Percentiles rank a stretch among this genome's conserved stretches.
Conservation (phyloP, 2,888 invertebrate species). For the Sycophila texana region DNA sequence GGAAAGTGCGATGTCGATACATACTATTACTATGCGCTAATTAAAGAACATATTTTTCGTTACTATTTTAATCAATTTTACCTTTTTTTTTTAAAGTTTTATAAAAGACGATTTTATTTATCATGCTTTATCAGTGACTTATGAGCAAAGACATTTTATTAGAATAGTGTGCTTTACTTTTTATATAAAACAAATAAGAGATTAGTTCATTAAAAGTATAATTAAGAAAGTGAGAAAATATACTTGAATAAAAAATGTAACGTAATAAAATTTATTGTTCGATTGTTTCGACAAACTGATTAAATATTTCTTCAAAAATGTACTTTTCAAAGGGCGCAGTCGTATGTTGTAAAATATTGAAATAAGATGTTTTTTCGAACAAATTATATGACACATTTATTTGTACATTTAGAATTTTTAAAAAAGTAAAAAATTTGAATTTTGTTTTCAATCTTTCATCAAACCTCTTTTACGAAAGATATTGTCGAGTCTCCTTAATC, state of each 20-base stretch:
- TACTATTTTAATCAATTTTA: conserved; percentile 15
- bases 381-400: too few relatives aligned
- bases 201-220: conserved; percentile 13
- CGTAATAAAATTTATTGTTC: too few relatives aligned
- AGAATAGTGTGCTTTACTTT: conserved; percentile 5
- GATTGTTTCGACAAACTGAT: too few relatives aligned
- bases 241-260: too few relatives aligned
- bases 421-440: not conserved
- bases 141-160: conserved; percentile 8
- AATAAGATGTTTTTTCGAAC: too few relatives aligned
- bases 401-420: too few relatives aligned
- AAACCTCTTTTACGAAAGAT: too few relatives aligned
- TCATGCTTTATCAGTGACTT: conserved; percentile 3
- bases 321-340: too few relatives aligned
- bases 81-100: not conserved
- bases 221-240: too few relatives aligned
- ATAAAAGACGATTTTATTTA: conserved; percentile 19
- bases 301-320: too few relatives aligned
- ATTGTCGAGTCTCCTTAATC: conserved; percentile 20
- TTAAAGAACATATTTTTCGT: conserved; percentile 11
- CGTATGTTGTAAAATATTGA: too few relatives aligned
- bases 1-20: conserved; percentile 16
- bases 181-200: conserved; percentile 8
- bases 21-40: not conserved
- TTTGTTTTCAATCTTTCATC: too few relatives aligned